phyloP scores from a whole-genome alignment of 2,113 vertebrate genomes.

The Odocoileus hemionus region DNA sequence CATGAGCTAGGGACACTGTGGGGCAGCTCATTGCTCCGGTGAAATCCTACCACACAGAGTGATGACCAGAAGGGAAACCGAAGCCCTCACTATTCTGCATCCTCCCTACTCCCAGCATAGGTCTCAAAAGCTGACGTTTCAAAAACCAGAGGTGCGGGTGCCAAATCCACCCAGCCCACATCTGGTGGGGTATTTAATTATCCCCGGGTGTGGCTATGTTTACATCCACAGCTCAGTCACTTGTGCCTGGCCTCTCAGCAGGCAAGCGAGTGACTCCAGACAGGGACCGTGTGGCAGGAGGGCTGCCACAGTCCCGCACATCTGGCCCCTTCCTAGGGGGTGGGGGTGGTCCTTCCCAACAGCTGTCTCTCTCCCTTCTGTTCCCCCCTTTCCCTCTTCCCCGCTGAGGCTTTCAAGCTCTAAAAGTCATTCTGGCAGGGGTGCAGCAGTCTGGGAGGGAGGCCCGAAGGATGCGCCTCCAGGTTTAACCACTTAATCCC shows the following conservation, averaged over 20 bases:
- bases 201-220: background rate
- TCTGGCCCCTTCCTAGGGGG: background rate
- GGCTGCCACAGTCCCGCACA: background rate
- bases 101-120: background rate
- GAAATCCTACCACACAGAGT: background rate
- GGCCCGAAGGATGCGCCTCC: background rate
- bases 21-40: background rate
- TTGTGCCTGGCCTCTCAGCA: conserved; percentile 6
- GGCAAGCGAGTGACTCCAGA: background rate
- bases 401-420: conserved; percentile 37
- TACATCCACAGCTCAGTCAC: background rate
- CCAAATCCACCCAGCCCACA: background rate
- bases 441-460: background rate
- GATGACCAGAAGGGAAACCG: background rate
- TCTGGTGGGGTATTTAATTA: background rate
- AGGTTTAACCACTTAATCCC: conserved; percentile 70
- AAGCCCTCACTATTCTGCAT: background rate
- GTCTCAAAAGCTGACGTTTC: background rate
- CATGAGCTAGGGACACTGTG: background rate
- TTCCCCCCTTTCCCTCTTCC: conserved; percentile 15
- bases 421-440: conserved; percentile 13
- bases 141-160: background rate
- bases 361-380: conserved; percentile 57
- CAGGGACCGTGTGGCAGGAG: conserved; percentile 28
- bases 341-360: conserved; percentile 6